Evolutionary conservation across 2,797 vertebrate species (phyloP), one percentile per base, ranked within the genome.

Genomic region (Karalla daura): DNA sequence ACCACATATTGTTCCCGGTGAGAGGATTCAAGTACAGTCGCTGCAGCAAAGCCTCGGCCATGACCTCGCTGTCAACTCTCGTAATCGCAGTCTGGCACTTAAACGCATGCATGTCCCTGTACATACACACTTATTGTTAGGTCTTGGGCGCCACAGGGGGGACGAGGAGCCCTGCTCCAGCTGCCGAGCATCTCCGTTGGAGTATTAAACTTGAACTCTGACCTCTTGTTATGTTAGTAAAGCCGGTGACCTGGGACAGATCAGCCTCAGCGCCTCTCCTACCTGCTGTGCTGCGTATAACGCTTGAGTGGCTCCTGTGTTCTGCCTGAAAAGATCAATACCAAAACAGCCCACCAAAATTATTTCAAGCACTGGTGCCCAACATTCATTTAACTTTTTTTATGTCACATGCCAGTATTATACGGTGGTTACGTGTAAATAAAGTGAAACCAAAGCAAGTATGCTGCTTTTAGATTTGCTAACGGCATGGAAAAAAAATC

Each of bases 121-220:
- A 39, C 25, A 35, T 20, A 50, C 50, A 47, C 14, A 3, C 18
- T 45, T 40, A 59, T 71, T 76, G 63, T 76, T 77, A 13, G 37
- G 39, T 28, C 12, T 53, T 72, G 43, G 13, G 43, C 47, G 65
- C 54, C 39, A 33, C 14, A 36, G 40, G 64, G 30, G 43, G 32
- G 32, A 64, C 30, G 20, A 39, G 33, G 54, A 73, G 55, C 63
- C 55, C 53, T 69, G 27, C 47, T 32, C 30, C 56, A 71, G 55
- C 64, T 76, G 49, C 43, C 32, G 55, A 60, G 58, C 58, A 53
- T 60, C 53, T 75, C 52, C 61, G 58, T 67, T 80, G 33, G 9
- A 80, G 49, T 65, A 74, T 65, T 80, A 77, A 83, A 91, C 82
- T 80, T 87, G 76, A 84, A 70, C 86, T 79, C 27, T 81, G 86